Percentiles rank a stretch among this genome's conserved stretches.
Evolutionary conservation across 2,888 invertebrate genomes (phyloP).

Genomic region (Neoscelio sp.): DNA sequence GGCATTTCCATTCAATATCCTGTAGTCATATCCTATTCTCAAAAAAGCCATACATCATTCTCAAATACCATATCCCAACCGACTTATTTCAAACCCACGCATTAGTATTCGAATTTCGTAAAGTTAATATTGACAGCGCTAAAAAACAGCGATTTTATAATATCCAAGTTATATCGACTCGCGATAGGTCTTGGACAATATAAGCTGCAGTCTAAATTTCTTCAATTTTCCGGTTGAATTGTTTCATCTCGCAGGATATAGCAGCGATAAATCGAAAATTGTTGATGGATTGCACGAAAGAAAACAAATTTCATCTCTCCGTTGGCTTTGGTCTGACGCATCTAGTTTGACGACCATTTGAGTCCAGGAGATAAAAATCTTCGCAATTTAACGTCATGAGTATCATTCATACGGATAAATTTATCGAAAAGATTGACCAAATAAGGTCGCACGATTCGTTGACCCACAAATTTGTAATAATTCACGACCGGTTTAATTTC

Average conservation of each 20-base stretch:
- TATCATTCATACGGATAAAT: background rate
- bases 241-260: conserved; percentile 60
- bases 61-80: background rate
- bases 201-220: conserved; percentile 61
- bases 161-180: conserved; percentile 29
- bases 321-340: conserved; percentile 33
- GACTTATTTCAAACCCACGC: background rate
- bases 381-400: background rate
- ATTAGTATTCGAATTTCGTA: conserved; percentile 34
- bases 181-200: conserved; percentile 38
- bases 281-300: conserved; percentile 50
- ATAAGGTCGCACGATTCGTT: background rate
- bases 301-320: conserved; percentile 33
- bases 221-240: conserved; percentile 66
- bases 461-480: background rate
- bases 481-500: background rate
- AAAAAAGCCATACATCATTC: conserved; percentile 8
- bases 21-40: conserved; percentile 13
- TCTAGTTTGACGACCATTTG: conserved; percentile 31
- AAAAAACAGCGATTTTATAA: conserved; percentile 18
- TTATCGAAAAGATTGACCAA: conserved; percentile 22
- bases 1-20: conserved; percentile 35
- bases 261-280: conserved; percentile 64
- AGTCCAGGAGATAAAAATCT: conserved; percentile 26
- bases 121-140: conserved; percentile 21